Evolutionary conservation across 1,140 invertebrate genomes (phyloP).

Genomic region (Rhynchophorus ferrugineus): DNA sequence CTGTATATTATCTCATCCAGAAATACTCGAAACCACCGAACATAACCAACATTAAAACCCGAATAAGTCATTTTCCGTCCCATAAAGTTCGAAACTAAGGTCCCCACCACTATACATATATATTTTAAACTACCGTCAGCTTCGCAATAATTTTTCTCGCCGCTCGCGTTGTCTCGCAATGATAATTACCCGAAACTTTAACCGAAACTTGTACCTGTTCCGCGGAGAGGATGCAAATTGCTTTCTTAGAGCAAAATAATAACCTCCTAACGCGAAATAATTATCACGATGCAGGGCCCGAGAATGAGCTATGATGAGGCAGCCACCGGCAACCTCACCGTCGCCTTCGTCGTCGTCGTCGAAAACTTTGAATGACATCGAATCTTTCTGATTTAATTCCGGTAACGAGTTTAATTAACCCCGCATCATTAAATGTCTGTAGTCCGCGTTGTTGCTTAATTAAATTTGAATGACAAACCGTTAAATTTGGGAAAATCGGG

Average conservation of each 20-base stretch:
- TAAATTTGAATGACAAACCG: background rate
- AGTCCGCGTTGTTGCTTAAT: background rate
- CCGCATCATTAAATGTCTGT: background rate
- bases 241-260: conserved; percentile 26
- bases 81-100: conserved; percentile 1
- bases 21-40: too few species aligned
- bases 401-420: background rate
- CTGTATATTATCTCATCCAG: too few species aligned
- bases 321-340: conserved; percentile 4
- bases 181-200: conserved; percentile 21
- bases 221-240: conserved; percentile 23
- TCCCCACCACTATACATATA: background rate
- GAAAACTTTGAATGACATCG: background rate
- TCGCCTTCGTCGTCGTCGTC: conserved; percentile 6
- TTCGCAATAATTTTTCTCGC: conserved; percentile 11
- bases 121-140: conserved; percentile 7
- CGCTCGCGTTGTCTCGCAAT: conserved; percentile 11
- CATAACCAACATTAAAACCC: background rate
- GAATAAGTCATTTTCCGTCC: conserved; percentile 3
- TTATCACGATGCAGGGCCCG: conserved; percentile 13
- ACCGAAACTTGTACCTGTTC: conserved; percentile 19
- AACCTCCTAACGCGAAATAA: conserved; percentile 22
- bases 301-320: conserved; percentile 13
- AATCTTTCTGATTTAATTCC: background rate
- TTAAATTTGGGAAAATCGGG: background rate